A percentile compares a stretch with the other conserved stretches of the same genome.
These are phyloP conservation scores for Mormyrops boulengeri DNA, from an alignment of 2,797 vertebrate genomes.

Conservation along the genomic window DNA sequence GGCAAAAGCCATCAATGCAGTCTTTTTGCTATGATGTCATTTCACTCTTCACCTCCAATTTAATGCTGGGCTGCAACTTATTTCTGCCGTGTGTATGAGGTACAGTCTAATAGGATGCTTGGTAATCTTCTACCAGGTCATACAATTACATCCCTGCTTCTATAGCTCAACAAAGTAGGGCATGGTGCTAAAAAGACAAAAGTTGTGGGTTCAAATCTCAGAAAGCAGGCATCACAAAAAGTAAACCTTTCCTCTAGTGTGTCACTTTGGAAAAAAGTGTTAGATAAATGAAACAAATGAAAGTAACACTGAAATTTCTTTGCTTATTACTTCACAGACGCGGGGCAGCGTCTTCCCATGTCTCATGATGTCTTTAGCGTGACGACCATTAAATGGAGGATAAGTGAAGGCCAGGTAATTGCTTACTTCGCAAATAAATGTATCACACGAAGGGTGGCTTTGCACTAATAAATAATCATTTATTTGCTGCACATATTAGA, in stretches of 20 bases:
- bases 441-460: slow-evolving; percentile 18
- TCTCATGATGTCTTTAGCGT: background rate
- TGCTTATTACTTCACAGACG: background rate
- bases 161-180: background rate
- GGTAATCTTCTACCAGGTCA: background rate
- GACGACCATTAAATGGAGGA: background rate
- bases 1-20: background rate
- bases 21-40: background rate
- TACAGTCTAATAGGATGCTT: background rate
- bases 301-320: background rate
- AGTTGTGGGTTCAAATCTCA: background rate
- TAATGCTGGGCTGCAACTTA: background rate
- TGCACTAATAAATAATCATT: slow-evolving; percentile 54
- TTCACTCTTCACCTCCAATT: background rate
- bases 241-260: background rate
- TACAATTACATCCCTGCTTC: background rate
- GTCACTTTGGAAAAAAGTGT: background rate
- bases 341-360: background rate
- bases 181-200: background rate
- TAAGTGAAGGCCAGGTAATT: background rate
- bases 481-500: slow-evolving; percentile 59
- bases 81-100: background rate
- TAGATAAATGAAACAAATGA: background rate
- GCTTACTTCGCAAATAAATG: background rate
- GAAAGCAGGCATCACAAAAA: background rate